A percentile compares a stretch with the other conserved stretches of the same genome.
These are phyloP conservation scores for Polietes domitor DNA, from an alignment of 2,888 invertebrate species.

Conservation along the genomic window DNA sequence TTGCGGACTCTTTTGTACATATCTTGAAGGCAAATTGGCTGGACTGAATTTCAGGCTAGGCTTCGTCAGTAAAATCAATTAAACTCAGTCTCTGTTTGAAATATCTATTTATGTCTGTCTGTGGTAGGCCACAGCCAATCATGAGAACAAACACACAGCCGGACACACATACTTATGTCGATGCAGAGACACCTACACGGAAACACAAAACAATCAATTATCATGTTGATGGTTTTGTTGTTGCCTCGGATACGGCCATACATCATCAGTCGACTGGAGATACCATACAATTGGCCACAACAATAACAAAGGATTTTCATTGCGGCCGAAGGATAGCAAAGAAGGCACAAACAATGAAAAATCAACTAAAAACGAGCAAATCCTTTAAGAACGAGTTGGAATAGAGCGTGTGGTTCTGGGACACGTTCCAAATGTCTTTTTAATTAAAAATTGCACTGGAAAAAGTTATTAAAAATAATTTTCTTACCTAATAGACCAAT, in stretches of 20 bases:
- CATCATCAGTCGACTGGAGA: background rate
- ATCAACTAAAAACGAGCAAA: constrained; percentile 11
- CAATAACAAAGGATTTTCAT: constrained; percentile 19
- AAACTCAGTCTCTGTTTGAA: background rate
- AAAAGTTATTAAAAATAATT: constrained; percentile 12
- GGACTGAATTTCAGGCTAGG: background rate
- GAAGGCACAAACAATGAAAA: background rate
- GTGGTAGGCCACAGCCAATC: background rate
- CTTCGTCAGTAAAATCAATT: background rate
- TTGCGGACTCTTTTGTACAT: too few relatives aligned
- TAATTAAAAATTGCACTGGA: constrained; percentile 14
- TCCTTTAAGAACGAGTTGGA: background rate
- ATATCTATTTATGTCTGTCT: background rate
- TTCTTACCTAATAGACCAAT: constrained; percentile 42
- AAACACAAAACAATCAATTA: constrained; percentile 16
- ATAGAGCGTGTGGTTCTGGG: background rate
- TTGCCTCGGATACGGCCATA: background rate
- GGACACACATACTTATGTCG: background rate
- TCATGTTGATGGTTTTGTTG: background rate
- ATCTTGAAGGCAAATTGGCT: background rate
- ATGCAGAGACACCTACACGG: constrained; percentile 13
- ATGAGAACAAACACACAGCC: background rate
- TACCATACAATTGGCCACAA: constrained; percentile 1
- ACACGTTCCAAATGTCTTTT: constrained; percentile 4
- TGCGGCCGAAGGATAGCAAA: background rate